A percentile compares a stretch with the other conserved stretches of the same genome.
Conservation (phyloP, 2,888 invertebrate species). For the Thysanoteuthis rhombus region DNA sequence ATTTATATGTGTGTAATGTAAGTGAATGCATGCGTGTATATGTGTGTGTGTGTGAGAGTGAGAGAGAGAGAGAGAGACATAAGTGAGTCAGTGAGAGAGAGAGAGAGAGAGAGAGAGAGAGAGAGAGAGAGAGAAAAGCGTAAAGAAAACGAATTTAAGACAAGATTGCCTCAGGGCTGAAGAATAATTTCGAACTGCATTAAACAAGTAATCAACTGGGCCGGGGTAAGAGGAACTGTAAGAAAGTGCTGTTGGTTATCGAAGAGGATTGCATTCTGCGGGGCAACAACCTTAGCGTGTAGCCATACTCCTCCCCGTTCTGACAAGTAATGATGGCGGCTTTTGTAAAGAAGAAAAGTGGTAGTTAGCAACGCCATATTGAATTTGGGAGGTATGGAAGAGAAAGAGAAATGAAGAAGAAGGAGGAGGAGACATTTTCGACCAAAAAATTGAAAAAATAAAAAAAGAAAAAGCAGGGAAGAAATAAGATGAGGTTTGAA, state of each 20-base stretch:
- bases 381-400: neutral
- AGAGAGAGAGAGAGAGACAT: neutral
- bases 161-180: neutral
- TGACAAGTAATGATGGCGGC: neutral
- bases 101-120: neutral
- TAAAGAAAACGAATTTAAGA: neutral
- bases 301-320: neutral
- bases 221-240: neutral
- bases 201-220: neutral
- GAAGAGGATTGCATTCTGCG: neutral
- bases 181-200: neutral
- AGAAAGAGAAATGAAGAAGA: neutral
- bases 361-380: neutral
- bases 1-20: neutral
- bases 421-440: neutral
- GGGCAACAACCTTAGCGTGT: neutral
- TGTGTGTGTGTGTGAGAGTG: too few species aligned
- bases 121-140: neutral
- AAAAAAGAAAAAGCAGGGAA: neutral
- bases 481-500: neutral
- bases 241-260: neutral
- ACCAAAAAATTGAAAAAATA: too few species aligned
- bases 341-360: neutral
- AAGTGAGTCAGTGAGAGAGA: neutral
- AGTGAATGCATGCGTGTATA: neutral